These are phyloP conservation scores for Myxocyprinus asiaticus DNA, from an alignment of 2,113 vertebrate species.

Conservation along the genomic window DNA sequence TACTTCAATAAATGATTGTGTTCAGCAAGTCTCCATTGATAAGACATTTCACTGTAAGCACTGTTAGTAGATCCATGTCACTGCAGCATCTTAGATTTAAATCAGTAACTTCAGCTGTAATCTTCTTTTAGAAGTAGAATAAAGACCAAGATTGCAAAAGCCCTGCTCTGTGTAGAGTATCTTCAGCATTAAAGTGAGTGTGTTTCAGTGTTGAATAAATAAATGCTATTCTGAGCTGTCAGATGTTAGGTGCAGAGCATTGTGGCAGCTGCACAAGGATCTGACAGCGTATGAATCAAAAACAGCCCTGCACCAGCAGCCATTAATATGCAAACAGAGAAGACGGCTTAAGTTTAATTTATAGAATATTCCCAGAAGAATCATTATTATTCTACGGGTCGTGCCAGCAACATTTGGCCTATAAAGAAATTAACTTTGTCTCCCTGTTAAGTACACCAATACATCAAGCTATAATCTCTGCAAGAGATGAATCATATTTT, in stretches of 20 bases:
- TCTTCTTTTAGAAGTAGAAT: not conserved
- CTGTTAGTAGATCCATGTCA: not conserved
- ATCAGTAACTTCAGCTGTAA: not conserved
- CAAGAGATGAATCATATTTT: slow-evolving; percentile 84
- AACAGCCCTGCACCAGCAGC: slow-evolving; percentile 48
- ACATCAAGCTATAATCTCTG: slow-evolving; percentile 84
- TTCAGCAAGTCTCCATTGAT: no score
- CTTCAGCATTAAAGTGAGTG: slow-evolving; percentile 37
- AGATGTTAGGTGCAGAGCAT: slow-evolving; percentile 52
- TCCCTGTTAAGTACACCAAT: slow-evolving; percentile 80
- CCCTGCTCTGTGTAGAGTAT: not conserved
- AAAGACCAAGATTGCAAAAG: slow-evolving; percentile 17
- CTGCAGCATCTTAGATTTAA: not conserved
- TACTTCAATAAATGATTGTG: not conserved
- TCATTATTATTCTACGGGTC: slow-evolving; percentile 74
- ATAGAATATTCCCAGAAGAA: slow-evolving; percentile 74
- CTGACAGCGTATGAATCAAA: slow-evolving; percentile 64
- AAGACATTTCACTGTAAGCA: not conserved
- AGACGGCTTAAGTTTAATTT: slow-evolving; percentile 77
- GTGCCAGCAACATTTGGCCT: slow-evolving; percentile 74
- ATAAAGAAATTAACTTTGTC: slow-evolving; percentile 83
- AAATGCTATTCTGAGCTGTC: slow-evolving; percentile 45
- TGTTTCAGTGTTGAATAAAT: slow-evolving; percentile 46
- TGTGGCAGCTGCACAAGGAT: slow-evolving; percentile 60
- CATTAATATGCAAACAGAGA: slow-evolving; percentile 73